A percentile compares a stretch with the other conserved stretches of the same genome.
Evolutionary conservation across 2,888 invertebrate genomes (phyloP).

Genomic region (Cyaniris semiargus): DNA sequence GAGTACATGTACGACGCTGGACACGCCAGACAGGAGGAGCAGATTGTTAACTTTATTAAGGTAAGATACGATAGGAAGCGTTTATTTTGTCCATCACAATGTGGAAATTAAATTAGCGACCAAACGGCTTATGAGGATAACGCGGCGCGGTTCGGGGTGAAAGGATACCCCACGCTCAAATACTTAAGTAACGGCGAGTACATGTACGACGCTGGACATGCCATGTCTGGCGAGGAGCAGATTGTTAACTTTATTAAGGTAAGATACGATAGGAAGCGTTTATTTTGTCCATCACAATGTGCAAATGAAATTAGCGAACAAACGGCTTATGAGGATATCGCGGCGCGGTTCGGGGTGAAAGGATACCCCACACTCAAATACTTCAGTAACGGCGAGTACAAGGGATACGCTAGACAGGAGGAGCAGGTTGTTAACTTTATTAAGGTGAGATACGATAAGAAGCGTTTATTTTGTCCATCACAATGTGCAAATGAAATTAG

Average conservation of each 20-base stretch:
- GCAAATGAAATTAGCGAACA: no score
- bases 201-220: conserved; percentile 89
- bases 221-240: conserved; percentile 87
- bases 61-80: conserved; percentile 48
- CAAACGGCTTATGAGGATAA: conserved; percentile 56
- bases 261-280: conserved; percentile 23
- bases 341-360: conserved; percentile 84
- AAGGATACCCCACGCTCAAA: conserved; percentile 90
- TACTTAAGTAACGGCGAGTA: conserved; percentile 89
- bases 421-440: conserved; percentile 91
- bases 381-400: conserved; percentile 87
- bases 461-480: not conserved
- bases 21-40: conserved; percentile 86
- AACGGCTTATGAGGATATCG: conserved; percentile 64
- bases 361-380: conserved; percentile 91
- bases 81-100: not conserved
- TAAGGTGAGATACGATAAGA: conserved; percentile 66
- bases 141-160: conserved; percentile 85
- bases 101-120: no score
- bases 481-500: no score
- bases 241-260: conserved; percentile 91
- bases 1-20: conserved; percentile 89
- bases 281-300: not conserved
- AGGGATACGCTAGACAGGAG: conserved; percentile 90
- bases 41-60: conserved; percentile 91